These are phyloP conservation scores for Ornithoptera priamus DNA, from an alignment of 2,888 invertebrate species.

Conservation along the genomic window DNA sequence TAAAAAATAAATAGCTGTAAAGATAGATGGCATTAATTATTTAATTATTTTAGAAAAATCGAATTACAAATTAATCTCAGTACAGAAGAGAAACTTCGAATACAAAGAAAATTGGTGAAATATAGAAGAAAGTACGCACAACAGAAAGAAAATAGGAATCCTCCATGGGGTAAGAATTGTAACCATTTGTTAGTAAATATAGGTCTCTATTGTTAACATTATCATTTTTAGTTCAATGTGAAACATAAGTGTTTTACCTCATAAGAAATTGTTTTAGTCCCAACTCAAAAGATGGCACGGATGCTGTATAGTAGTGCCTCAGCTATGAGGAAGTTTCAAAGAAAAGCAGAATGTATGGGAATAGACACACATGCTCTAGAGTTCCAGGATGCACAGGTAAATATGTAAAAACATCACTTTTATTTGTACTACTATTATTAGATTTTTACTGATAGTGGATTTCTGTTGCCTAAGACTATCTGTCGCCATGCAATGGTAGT, in stretches of 20 bases:
- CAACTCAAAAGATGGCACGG: slow-evolving; percentile 96
- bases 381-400: slow-evolving; percentile 89
- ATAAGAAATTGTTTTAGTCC: slow-evolving; percentile 79
- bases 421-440: too few relatives aligned
- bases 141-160: slow-evolving; percentile 85
- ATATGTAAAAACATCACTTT: neutral
- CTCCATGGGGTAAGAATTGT: slow-evolving; percentile 88
- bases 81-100: slow-evolving; percentile 85
- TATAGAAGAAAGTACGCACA: slow-evolving; percentile 90
- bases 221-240: too few relatives aligned
- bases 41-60: slow-evolving; percentile 58
- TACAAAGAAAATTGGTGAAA: slow-evolving; percentile 89
- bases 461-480: too few relatives aligned
- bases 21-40: neutral
- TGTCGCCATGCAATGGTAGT: too few relatives aligned
- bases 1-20: neutral
- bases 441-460: too few relatives aligned
- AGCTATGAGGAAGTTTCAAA: slow-evolving; percentile 88
- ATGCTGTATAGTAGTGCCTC: slow-evolving; percentile 94
- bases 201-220: too few relatives aligned
- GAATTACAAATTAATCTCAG: slow-evolving; percentile 82
- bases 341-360: slow-evolving; percentile 95
- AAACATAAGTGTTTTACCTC: too few relatives aligned
- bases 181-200: neutral
- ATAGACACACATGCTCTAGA: slow-evolving; percentile 90